Conservation (phyloP, 2,888 invertebrate species). For the Geophilus truncorum region DNA sequence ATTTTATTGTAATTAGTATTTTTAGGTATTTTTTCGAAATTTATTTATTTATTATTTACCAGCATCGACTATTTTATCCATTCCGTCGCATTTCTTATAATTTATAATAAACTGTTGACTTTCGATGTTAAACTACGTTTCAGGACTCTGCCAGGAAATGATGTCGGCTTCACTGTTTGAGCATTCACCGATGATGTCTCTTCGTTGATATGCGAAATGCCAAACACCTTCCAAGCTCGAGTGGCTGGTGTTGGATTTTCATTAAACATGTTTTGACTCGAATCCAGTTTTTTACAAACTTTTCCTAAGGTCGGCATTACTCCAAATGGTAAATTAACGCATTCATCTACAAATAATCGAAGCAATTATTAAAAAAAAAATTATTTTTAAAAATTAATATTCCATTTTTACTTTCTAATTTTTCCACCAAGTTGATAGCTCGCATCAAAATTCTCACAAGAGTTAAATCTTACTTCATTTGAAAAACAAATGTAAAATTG, state of each 20-base stretch:
- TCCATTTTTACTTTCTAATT: neutral
- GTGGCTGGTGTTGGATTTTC: constrained; percentile 82
- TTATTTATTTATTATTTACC: too few relatives aligned
- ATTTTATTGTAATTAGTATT: constrained; percentile 32
- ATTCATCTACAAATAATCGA: neutral
- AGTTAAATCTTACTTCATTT: constrained; percentile 52
- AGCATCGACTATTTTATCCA: constrained; percentile 87
- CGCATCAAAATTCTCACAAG: neutral
- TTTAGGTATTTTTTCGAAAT: too few relatives aligned
- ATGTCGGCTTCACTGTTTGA: constrained; percentile 79
- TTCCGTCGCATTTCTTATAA: constrained; percentile 81
- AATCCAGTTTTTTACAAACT: neutral
- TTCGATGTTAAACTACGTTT: constrained; percentile 89
- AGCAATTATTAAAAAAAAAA: too few relatives aligned
- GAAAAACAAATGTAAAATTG: constrained; percentile 79
- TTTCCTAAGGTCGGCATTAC: neutral
- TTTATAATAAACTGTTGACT: constrained; percentile 96
- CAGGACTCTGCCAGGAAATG: constrained; percentile 89
- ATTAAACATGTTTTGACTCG: constrained; percentile 45
- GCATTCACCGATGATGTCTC: constrained; percentile 75
- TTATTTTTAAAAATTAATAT: neutral
- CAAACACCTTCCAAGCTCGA: constrained; percentile 93
- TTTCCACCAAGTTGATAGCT: neutral
- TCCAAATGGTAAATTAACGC: neutral
- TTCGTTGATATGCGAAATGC: constrained; percentile 88